Conservation (phyloP, 2,888 invertebrate genomes). For the Tolmerus cingulatus region DNA sequence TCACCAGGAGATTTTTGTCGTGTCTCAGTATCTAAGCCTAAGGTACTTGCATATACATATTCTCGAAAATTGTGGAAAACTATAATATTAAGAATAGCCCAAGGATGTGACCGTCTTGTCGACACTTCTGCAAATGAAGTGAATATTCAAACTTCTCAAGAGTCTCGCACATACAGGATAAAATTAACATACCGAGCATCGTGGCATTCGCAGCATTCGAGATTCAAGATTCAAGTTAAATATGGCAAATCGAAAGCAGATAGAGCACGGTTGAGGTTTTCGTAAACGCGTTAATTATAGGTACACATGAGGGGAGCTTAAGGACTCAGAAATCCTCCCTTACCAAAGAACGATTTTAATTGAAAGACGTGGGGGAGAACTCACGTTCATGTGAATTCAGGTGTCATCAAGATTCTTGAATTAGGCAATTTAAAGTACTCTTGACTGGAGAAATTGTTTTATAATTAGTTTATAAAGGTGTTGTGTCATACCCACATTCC, state of each 20-base stretch:
- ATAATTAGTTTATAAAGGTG: background rate
- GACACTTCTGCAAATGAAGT: background rate
- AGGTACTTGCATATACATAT: background rate
- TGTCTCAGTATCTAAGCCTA: background rate
- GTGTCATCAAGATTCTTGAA: background rate
- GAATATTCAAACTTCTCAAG: background rate
- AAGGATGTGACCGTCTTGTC: background rate
- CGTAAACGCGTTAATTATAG: background rate
- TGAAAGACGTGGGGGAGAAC: background rate
- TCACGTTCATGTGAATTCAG: background rate
- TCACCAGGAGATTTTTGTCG: background rate
- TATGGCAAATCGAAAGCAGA: background rate
- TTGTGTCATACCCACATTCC: background rate
- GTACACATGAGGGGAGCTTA: background rate
- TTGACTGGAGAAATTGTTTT: background rate
- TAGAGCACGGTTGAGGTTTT: background rate
- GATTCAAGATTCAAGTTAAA: background rate
- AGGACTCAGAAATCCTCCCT: background rate
- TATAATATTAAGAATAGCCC: background rate
- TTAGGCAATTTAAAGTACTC: background rate
- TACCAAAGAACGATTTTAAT: background rate
- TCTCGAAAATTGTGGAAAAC: background rate
- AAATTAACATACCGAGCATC: background rate
- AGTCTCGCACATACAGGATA: background rate
- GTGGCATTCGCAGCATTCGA: background rate